Base-by-base conservation (phyloP, 1,140 invertebrate species). In the Aphidius ervi region DNA sequence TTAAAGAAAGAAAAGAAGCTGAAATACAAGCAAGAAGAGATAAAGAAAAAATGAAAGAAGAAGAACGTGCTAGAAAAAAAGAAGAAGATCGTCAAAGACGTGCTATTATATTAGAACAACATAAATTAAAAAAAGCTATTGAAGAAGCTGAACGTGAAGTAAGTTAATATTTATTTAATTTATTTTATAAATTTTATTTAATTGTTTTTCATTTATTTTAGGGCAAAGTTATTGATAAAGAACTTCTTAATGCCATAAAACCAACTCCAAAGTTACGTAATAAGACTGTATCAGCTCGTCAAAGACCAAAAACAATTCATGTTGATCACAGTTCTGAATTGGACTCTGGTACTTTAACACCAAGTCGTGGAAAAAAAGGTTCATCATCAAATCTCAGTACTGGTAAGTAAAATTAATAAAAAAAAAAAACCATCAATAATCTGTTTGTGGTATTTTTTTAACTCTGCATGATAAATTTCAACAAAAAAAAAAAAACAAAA, bases 101-200 rank as follows among this genome's bases (percentile, higher is more conserved):
- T 62, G 89, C 94, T 63, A 84, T 84, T 62, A 98, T 98, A 75
- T 85, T 97, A 65, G 93, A 97, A 74, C 90, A 95, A 74, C 94
- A 98, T 81, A 93, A 95, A 79, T 84, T 97, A 67, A 94, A 97
- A 72, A 98, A 98, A 80, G 90, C 91, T 47, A 87, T 92, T 58
- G 92, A 95, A 77, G 93, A 96, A 82, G 91, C 91, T 47, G 92
- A 95, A 72, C 83, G 91, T 81, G 92, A 94, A 83, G 92, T 92
- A 45, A 50, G 57, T 60, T 10, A 43, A 54, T 43, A 23, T 49
- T 5, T 1, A 58, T 39, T 46, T 59, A 9, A 58, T 42, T 20
- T 47, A 46, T 56, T 55, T 45, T 37, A 54, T 50, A 45, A 55
- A 53, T 58, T 58, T 7, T 43, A 16, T 47, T 37, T 58, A 23